Conservation (phyloP, 2,113 vertebrate genomes). For the Porphyrio hochstetteri region DNA sequence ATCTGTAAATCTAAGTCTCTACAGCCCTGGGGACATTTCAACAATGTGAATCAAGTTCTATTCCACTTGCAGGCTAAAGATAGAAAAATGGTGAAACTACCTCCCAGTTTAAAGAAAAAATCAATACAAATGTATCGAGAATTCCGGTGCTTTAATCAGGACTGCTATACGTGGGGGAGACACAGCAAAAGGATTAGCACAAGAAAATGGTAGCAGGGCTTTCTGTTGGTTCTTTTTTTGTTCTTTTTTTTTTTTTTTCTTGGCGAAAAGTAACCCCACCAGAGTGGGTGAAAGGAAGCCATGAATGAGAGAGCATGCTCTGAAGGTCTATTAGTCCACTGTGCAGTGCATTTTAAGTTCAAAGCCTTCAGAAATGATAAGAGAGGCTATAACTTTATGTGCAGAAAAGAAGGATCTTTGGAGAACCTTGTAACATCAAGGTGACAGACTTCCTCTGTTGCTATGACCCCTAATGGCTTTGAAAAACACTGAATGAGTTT, state of each 20-base stretch:
- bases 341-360: background rate
- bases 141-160: background rate
- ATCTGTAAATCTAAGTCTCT: conserved; percentile 26
- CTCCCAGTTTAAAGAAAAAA: conserved; percentile 29
- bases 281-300: background rate
- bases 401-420: conserved; percentile 41
- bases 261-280: background rate
- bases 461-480: background rate
- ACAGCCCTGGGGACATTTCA: conserved; percentile 7
- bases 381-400: conserved; percentile 2
- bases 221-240: background rate
- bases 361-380: conserved; percentile 15
- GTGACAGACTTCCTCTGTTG: background rate
- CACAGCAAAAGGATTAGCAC: background rate
- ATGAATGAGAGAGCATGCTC: background rate
- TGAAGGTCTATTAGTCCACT: background rate
- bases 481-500: background rate
- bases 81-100: background rate
- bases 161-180: background rate
- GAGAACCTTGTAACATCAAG: conserved; percentile 22
- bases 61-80: background rate
- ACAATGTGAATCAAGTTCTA: background rate
- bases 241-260: background rate
- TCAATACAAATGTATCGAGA: background rate
- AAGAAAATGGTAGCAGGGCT: background rate